Base-by-base conservation (phyloP, 2,888 invertebrate species). In the Erebia epiphron region DNA sequence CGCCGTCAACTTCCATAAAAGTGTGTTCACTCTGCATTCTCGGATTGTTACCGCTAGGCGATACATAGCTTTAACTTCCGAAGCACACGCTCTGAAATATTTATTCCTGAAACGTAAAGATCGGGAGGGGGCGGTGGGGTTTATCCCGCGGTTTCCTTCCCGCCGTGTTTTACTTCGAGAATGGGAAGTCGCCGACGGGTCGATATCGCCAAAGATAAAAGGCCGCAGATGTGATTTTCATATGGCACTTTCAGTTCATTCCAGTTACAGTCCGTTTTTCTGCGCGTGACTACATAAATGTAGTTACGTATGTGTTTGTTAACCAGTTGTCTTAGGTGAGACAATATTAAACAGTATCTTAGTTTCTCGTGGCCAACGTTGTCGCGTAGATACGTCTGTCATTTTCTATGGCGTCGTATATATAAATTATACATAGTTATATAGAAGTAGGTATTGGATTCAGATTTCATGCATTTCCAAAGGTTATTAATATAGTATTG, bases 31-130 rank as follows among this genome's bases (percentile, higher is more conserved):
- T 88, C 87, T n/a, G n/a, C n/a, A 88, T 91, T 91, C 90, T 90
- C 86, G 91, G 89, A 92, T 90, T 92, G 91, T 90, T 89, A 88
- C 92, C 90, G 87, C 79, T 76, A 86, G 87, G 88, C 92, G 91
- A 92, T 92, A 92, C 91, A 92, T 92, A 92, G 90, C 91, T 90
- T 87, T 89, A 91, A 92, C 91, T 92, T 92, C 89, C 91, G 87
- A 90, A 92, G 92, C 92, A 92, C 92, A 92, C 91, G 92, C 91
- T 92, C 92, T 93, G 92, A 92, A 93, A 92, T 93, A 93, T 93
- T 92, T 92, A 93, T 93, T 92, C 92, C 91, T 92, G 92, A 92
- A 92, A 92, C 92, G 93, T 92, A 92, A 92, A 92, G 92, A 92
- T 91, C 91, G 91, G 90, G 89, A 80, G 85, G 85, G 82, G 85